Conservation (phyloP, 1,140 invertebrate genomes). For the Orussus abietinus region DNA sequence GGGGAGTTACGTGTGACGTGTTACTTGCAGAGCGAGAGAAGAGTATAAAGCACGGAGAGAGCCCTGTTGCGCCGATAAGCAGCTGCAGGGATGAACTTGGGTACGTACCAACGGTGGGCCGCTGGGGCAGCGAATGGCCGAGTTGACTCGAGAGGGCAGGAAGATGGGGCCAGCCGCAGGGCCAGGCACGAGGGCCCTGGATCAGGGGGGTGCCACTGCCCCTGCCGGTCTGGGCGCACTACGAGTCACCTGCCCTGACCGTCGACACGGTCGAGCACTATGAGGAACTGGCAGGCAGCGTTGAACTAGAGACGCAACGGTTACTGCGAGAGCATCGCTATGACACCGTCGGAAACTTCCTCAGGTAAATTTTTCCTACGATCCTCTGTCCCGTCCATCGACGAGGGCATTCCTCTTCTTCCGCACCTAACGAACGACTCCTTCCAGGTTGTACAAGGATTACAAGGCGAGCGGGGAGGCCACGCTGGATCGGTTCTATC, state of each 20-base stretch:
- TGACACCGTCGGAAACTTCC: constrained; percentile 81
- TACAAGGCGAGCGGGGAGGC: constrained; percentile 62
- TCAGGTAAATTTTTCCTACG: constrained; percentile 51
- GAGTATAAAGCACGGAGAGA: constrained; percentile 52
- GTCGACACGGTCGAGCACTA: constrained; percentile 66
- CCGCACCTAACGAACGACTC: too few relatives aligned
- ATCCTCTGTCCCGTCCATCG: too few relatives aligned
- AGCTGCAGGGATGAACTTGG: constrained; percentile 61
- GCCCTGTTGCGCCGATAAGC: constrained; percentile 57
- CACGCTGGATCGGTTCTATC: constrained; percentile 65
- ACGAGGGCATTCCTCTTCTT: too few relatives aligned
- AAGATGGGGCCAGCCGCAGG: constrained; percentile 54
- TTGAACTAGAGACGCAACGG: constrained; percentile 72
- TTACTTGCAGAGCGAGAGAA: constrained; percentile 56
- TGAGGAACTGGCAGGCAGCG: constrained; percentile 70
- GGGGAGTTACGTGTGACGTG: too few relatives aligned
- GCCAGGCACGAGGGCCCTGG: constrained; percentile 52
- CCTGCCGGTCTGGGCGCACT: constrained; percentile 52
- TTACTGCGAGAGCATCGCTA: constrained; percentile 77
- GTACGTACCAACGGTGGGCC: constrained; percentile 71
- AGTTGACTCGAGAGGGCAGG: constrained; percentile 80
- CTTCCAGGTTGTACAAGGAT: constrained; percentile 68
- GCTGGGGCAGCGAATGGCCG: constrained; percentile 86
- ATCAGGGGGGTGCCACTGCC: constrained; percentile 51
- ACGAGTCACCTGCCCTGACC: constrained; percentile 52